phyloP scores from a whole-genome alignment of 2,888 invertebrate genomes.

The Zonitis immaculata region DNA sequence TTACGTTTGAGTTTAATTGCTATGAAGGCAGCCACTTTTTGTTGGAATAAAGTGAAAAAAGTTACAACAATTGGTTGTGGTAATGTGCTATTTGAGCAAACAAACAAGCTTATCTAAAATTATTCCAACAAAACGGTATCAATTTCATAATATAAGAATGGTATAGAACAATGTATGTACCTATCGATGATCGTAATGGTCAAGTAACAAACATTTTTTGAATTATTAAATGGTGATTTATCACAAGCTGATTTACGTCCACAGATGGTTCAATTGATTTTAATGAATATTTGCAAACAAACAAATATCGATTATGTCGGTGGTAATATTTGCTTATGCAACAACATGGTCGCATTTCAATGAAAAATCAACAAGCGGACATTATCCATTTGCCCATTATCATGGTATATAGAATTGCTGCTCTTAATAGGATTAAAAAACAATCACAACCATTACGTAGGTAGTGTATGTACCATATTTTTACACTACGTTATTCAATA shows the following conservation, averaged over 20 bases:
- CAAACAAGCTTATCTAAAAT: constrained; percentile 64
- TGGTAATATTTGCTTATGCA: constrained; percentile 87
- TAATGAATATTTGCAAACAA: constrained; percentile 72
- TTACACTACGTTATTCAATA: constrained; percentile 87
- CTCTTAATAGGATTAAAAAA: constrained; percentile 66
- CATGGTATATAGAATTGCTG: constrained; percentile 88
- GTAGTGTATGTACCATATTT: constrained; percentile 92
- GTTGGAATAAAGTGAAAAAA: constrained; percentile 68
- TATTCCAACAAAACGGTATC: constrained; percentile 74
- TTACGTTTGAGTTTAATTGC: constrained; percentile 91
- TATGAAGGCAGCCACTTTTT: constrained; percentile 81
- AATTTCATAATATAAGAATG: constrained; percentile 60
- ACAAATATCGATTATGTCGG: constrained; percentile 81
- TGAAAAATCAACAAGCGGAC: constrained; percentile 69
- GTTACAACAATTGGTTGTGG: constrained; percentile 77
- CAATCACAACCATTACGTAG: too few species aligned
- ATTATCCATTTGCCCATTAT: constrained; percentile 86
- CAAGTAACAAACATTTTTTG: constrained; percentile 63
- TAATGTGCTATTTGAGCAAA: constrained; percentile 56
- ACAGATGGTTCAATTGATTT: constrained; percentile 63
- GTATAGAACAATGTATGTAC: constrained; percentile 61
- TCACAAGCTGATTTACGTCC: constrained; percentile 72
- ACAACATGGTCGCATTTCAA: constrained; percentile 67
- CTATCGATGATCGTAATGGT: constrained; percentile 54
- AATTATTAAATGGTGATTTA: constrained; percentile 62